phyloP scores from a whole-genome alignment of 2,888 invertebrate species.

The Thymelicus acteon region DNA sequence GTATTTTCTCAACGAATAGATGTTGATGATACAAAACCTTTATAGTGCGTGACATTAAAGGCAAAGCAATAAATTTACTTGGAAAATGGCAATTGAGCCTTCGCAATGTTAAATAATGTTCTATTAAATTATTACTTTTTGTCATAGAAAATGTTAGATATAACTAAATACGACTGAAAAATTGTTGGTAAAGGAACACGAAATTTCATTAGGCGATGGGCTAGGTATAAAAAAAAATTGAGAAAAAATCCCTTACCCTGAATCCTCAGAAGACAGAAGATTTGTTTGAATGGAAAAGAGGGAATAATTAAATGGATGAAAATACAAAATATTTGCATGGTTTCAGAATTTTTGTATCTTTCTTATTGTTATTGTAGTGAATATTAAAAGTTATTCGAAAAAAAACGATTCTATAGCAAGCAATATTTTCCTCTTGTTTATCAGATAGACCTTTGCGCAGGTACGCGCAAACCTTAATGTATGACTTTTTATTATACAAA shows the following conservation, averaged over 20 bases:
- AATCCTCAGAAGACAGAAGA: too few relatives aligned
- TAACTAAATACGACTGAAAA: too few relatives aligned
- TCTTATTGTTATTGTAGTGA: conserved; percentile 27
- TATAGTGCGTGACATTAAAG: conserved; percentile 11
- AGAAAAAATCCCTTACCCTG: too few relatives aligned
- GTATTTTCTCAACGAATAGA: too few relatives aligned
- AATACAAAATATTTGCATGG: too few relatives aligned
- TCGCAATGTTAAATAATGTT: not conserved
- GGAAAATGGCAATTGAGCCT: conserved; percentile 18
- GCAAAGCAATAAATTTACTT: conserved; percentile 16
- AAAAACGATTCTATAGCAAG: conserved; percentile 6
- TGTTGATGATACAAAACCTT: conserved; percentile 12
- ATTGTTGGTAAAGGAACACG: too few relatives aligned
- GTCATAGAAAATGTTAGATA: too few relatives aligned
- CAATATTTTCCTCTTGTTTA: conserved; percentile 28
- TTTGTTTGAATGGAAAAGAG: too few relatives aligned
- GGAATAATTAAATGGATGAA: too few relatives aligned
- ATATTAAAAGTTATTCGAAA: not conserved
- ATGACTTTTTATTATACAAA: conserved; percentile 36
- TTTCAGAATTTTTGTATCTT: not conserved
- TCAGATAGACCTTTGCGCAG: conserved; percentile 21
- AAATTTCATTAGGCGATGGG: too few relatives aligned
- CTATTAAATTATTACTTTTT: too few relatives aligned
- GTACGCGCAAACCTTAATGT: conserved; percentile 21
- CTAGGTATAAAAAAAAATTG: too few relatives aligned